Evolutionary conservation across 2,113 vertebrate species (phyloP).

Genomic region (Marmota flaviventris): DNA sequence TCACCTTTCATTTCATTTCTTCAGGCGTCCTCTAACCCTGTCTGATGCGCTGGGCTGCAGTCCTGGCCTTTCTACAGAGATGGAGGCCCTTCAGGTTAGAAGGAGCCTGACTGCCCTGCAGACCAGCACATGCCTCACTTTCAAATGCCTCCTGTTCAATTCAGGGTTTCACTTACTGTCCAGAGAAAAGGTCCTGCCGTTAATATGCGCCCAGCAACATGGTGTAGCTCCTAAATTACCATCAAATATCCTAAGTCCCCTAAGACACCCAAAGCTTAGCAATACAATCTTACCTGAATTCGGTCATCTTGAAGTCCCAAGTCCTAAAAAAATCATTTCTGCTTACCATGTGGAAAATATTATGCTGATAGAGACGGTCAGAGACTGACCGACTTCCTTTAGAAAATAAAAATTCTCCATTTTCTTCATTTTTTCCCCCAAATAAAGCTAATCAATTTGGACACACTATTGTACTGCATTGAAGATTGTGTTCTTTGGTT

Average conservation of each 20-base stretch:
- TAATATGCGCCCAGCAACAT: accelerated
- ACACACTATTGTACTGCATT: not conserved
- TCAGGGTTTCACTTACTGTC: not conserved
- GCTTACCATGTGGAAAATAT: not conserved
- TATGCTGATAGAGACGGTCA: not conserved
- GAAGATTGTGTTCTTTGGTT: constrained; percentile 62
- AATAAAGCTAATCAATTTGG: not conserved
- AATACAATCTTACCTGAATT: too few relatives aligned
- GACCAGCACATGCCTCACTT: not conserved
- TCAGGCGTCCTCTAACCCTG: accelerated
- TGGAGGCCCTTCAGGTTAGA: not conserved
- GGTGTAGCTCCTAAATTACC: not conserved
- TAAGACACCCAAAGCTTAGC: not conserved
- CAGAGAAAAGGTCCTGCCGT: too few relatives aligned
- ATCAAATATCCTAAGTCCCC: not conserved
- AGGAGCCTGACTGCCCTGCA: accelerated
- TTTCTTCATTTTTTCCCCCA: not conserved
- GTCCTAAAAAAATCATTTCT: not conserved
- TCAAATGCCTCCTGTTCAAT: not conserved
- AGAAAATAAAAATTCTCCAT: constrained; percentile 5
- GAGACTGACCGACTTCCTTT: not conserved
- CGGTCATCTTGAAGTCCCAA: not conserved
- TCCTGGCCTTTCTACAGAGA: not conserved
- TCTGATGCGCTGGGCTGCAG: too few relatives aligned
- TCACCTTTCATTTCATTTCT: not conserved